phyloP scores from a whole-genome alignment of 2,888 invertebrate genomes.

The Pogonocherus hispidulus region DNA sequence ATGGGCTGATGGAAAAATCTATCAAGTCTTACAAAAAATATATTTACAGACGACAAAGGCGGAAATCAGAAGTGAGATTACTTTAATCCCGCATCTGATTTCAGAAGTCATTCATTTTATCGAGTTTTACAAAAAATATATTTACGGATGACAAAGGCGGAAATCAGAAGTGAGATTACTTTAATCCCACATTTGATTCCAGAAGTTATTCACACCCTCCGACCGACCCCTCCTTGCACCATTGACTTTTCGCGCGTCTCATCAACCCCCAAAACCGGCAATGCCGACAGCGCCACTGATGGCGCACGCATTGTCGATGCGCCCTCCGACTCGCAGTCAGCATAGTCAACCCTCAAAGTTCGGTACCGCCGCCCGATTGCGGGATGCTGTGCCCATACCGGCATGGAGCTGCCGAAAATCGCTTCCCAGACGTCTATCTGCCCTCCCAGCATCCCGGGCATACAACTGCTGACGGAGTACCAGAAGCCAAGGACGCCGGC shows the following conservation, averaged over 20 bases:
- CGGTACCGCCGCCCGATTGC: slow-evolving; percentile 49
- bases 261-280: slow-evolving; percentile 3
- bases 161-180: no score
- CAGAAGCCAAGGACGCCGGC: slow-evolving; percentile 56
- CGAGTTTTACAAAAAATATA: no score
- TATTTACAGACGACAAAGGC: no score
- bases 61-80: no score
- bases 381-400: slow-evolving; percentile 60
- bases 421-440: slow-evolving; percentile 66
- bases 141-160: no score
- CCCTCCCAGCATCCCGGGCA: slow-evolving; percentile 56
- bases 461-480: slow-evolving; percentile 57
- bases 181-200: background rate
- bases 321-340: background rate
- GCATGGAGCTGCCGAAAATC: slow-evolving; percentile 67
- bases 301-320: slow-evolving; percentile 25
- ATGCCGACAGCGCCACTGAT: background rate
- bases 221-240: background rate
- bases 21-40: no score
- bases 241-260: background rate
- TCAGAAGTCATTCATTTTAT: background rate
- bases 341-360: slow-evolving; percentile 51
- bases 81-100: background rate
- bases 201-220: background rate
- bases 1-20: no score